These are phyloP conservation scores for Triplophysa siluroides DNA, from an alignment of 2,113 vertebrate species.

Conservation along the genomic window DNA sequence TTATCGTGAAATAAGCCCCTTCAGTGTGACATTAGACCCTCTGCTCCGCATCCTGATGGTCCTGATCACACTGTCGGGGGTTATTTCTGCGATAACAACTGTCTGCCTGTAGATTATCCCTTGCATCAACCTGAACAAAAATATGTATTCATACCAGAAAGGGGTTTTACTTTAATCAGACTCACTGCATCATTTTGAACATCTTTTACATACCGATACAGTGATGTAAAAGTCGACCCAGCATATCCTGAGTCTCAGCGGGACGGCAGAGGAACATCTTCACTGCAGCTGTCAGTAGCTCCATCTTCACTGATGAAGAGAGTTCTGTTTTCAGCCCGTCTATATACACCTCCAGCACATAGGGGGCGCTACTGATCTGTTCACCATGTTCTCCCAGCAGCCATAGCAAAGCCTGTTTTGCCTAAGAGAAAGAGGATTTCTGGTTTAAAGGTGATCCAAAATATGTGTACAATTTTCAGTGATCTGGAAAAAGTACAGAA, in stretches of 20 bases:
- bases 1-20: too few species aligned
- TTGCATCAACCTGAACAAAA: too few species aligned
- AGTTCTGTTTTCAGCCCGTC: conserved; percentile 82
- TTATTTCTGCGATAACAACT: too few species aligned
- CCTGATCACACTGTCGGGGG: too few species aligned
- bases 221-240: conserved; percentile 86
- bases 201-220: conserved; percentile 79
- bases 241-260: conserved; percentile 90
- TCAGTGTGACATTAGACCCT: too few species aligned
- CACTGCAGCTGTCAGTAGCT: conserved; percentile 85
- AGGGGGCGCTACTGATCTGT: conserved; percentile 82
- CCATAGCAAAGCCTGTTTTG: conserved; percentile 92
- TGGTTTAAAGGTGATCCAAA: not conserved
- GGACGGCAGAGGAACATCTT: conserved; percentile 87
- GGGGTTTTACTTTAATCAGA: not conserved
- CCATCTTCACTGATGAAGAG: conserved; percentile 84
- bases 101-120: too few species aligned
- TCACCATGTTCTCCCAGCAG: conserved; percentile 87
- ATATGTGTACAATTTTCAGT: too few species aligned
- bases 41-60: too few species aligned
- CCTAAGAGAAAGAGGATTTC: conserved; percentile 68
- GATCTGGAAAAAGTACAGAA: too few species aligned
- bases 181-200: too few species aligned
- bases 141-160: too few species aligned
- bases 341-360: conserved; percentile 87